Percentiles rank a stretch among this genome's conserved stretches.
Conservation (phyloP, 2,797 vertebrate species). For the Corythornis leucogaster region DNA sequence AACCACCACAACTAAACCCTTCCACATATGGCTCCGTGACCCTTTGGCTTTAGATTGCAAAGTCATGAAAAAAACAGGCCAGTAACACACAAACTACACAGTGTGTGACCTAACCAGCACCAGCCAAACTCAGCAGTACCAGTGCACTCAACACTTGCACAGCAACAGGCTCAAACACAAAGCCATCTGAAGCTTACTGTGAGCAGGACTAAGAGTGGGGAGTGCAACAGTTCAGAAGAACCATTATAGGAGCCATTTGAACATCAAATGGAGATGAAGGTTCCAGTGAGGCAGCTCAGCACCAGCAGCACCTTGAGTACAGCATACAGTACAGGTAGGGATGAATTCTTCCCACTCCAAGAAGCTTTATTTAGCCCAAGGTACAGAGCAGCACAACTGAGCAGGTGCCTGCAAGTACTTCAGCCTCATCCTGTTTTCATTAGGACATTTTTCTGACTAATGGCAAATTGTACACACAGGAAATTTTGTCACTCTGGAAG, state of each 20-base stretch:
- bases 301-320: neutral
- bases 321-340: neutral
- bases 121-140: neutral
- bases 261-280: neutral
- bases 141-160: neutral
- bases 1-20: neutral
- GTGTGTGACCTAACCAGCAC: neutral
- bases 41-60: neutral
- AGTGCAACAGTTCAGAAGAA: neutral
- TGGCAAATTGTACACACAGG: neutral
- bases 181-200: neutral
- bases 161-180: neutral
- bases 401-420: neutral
- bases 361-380: neutral
- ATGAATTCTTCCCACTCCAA: neutral
- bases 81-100: neutral
- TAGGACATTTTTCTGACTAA: neutral
- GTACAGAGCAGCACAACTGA: neutral
- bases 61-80: neutral
- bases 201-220: neutral
- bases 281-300: neutral
- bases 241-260: neutral
- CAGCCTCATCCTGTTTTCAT: neutral
- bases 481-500: neutral
- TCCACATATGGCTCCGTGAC: neutral